Evolutionary conservation across 2,888 invertebrate species (phyloP), one percentile per base, ranked within the genome.

Genomic region (Brenthis ino): DNA sequence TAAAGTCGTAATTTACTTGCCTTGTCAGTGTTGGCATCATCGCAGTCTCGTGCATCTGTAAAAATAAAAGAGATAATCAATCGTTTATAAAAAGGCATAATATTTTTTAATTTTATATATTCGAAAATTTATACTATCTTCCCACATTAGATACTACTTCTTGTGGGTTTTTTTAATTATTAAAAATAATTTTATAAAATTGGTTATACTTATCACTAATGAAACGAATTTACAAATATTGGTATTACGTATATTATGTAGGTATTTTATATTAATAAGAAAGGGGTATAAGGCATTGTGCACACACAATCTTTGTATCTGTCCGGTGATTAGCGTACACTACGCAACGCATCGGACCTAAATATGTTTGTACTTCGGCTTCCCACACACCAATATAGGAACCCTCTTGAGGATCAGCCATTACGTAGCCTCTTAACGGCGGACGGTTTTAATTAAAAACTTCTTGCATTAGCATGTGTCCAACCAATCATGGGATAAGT

Each of bases 371-470:
- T 90, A 83, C 87, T 87, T 85, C 80, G 89, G 90, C 91, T 93
- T 88, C 85, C 76, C 82, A 87, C 85, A 87, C 85, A 85, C 88
- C 89, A 89, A 91, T 90, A 90, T 88, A 85, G 87, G 86, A 85
- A 86, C 91, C 89, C 89, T 89, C 85, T 83, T 82, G 85, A 87
- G 90, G 90, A 90, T 91, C 88, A 86, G 86, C 90, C 85, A 90
- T 91, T 91, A 91, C 88, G 85, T 86, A 89, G 91, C 91, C 92
- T 92, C 92, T 92, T 93, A 91, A 87, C 91, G 85, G 82, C 86
- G 85, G 85, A 84, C 89, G 87, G 87, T 90, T 93, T 93, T 93
- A 93, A 93, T 93, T 93, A 93, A 93, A 93, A 92, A 92, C 92
- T 93, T 92, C 92, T 91, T 91, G 85, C 91, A 91, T 91, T 91